Evolutionary conservation across 2,797 vertebrate genomes (phyloP), one percentile per base, ranked within the genome.

Genomic region (Numenius phaeopus): DNA sequence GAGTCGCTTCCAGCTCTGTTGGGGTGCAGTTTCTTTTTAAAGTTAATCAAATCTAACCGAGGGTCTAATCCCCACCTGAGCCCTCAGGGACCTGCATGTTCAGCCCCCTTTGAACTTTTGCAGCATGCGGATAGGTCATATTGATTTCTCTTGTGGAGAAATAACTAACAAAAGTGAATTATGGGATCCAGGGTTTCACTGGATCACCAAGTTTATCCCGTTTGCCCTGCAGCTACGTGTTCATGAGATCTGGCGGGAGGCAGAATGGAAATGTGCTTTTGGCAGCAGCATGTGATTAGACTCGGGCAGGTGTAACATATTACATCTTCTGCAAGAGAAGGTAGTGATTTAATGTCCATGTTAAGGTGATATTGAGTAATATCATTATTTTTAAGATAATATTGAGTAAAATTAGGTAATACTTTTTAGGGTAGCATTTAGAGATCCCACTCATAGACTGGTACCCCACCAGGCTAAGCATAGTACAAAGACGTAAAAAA

Each of bases 401-500:
- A 72, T 3, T 30, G 14, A 61, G 26, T 73, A 86, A 85, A 87
- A 65, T 39, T 30, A 66, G 4, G 19, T 40, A 49, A 57, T n/a
- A 67, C 23, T 26, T 66, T 40, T 80, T 81, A n/a, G 18, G 61
- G 42, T 29, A 75, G 4, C 5, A 29, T 92, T 94, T 84, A 64
- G 49, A 55, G 22, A 61, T 71, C 44, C 21, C 4, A 9, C 11
- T 83, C 23, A 24, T 29, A 50, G n/a, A 62, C 21, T 49, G 11
- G 9, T 79, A 58, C 3, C 14, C 9, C 8, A 24, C 21, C 23
- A 73, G 34, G 24, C 7, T 55, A 73, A 66, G 16, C 30, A 11
- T 9, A 47, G 11, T 54, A 32, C 9, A 83, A 64, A 54, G 7
- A 26, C 0, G 0, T 52, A 80, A 78, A 65, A 61, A 79, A 46